Base-by-base conservation (phyloP, 2,113 vertebrate species). In the Vireo altiloquus region DNA sequence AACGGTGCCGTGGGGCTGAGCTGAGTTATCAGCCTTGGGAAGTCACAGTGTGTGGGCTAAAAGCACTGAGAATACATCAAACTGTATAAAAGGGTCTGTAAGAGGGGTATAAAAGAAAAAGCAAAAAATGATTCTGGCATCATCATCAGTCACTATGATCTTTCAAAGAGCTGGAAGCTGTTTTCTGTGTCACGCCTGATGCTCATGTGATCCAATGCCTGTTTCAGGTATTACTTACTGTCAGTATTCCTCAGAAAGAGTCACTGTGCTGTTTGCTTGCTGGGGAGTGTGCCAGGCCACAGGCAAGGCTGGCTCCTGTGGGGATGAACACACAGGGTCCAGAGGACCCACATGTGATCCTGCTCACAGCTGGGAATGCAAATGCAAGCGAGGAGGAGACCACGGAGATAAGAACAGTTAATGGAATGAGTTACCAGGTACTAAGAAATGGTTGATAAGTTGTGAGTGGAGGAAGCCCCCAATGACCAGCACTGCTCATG, bases 401-500 rank as follows among this genome's bases (percentile, higher is more conserved):
- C 14, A 6, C 4, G 1, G 1, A 8, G 59, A 15, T n/a, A 22
- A 31, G 61, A 71, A 28, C 0, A 0, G 19, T 12, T 79, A 30
- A 13, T 68, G 40, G 37, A 46, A 65, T 19, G n/a, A 22, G 15
- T 31, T 42, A 42, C 40, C 22, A n/a, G 25, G 22, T 11, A 5
- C 31, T 35, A 20, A 56, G 44, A 33, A 60, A 23, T 7, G 4
- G 15, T 33, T 60, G 46, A 4, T 35, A 37, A 42, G 46, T 7
- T 71, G n/a, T 1, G 6, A 39, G 25, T 10, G 35, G 37, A 28
- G 52, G 46, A 42, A 60, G 25, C 9, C 50, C 66, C 82, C 8
- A 12, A 1, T 0, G 1, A 24, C 31, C 11, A 27, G 69, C 57
- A 19, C n/a, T 15, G 9, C 77, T 72, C 10, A 7, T 1, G 0